Percentiles rank a stretch among this genome's conserved stretches.
Conservation (phyloP, 2,797 vertebrate genomes). For the Mareca strepera region DNA sequence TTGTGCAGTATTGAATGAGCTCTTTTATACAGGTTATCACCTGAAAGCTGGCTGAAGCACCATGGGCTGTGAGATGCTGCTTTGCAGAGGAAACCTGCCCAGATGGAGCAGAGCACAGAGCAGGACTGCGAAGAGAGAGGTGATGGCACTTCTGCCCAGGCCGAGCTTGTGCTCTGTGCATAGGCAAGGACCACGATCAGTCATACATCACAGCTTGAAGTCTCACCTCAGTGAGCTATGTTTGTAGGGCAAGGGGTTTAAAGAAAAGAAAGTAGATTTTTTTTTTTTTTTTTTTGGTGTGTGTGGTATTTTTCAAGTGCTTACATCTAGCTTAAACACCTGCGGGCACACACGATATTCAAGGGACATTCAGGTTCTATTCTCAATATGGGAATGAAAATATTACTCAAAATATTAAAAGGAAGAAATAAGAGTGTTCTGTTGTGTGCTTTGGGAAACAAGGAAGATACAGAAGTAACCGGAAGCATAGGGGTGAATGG, state of each 20-base stretch:
- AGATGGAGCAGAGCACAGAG: no score
- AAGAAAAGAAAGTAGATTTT: not conserved
- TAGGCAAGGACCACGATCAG: not conserved
- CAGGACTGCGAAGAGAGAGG: not conserved
- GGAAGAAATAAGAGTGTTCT: not conserved
- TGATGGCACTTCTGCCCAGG: not conserved
- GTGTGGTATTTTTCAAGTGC: not conserved
- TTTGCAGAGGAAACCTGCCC: not conserved
- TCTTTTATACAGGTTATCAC: not conserved
- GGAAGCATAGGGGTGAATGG: not conserved
- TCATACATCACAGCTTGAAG: not conserved
- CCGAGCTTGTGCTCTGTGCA: not conserved
- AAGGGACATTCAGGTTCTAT: not conserved
- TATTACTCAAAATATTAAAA: not conserved
- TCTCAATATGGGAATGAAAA: not conserved
- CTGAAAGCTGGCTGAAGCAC: not conserved
- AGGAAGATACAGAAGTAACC: not conserved
- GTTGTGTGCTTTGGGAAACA: not conserved
- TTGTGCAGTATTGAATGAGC: not conserved
- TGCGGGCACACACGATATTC: accelerated
- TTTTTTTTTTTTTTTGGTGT: not conserved
- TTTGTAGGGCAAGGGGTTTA: not conserved
- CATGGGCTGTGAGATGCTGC: not conserved
- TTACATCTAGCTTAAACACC: not conserved
- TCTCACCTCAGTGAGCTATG: not conserved